Evolutionary conservation across 2,888 invertebrate genomes (phyloP), one percentile per base, ranked within the genome.

Genomic region (Muschampia plurimacula): DNA sequence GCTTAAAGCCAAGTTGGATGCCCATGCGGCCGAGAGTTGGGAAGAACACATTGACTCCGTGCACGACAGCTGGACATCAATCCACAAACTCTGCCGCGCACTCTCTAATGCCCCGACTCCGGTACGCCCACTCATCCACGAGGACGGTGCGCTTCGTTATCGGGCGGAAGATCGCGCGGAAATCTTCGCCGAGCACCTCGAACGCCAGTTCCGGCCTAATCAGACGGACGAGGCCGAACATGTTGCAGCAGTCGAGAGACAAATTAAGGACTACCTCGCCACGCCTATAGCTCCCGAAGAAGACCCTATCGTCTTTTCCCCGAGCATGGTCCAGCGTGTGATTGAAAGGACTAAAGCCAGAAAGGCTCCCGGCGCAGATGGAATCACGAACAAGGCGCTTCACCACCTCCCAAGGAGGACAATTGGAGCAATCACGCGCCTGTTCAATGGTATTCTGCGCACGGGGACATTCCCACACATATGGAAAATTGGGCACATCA

Each of bases 151-250:
- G 6, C 66, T 55, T 0, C 4, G 69, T 0, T 77, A 75, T 68
- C 9, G 49, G 7, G 74, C 75, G 2, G 60, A 36, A 36, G 75
- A 75, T 22, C 44, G 75, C 0, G 76, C 74, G 0, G 76, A 77
- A 10, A 76, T 76, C 32, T 59, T 77, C 32, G 76, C 75, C 4
- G 66, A 46, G 0, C 66, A 69, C 39, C 72, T 76, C 1, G 74
- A 75, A 44, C 13, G 15, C 12, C 75, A 69, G 69, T 69, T 69
- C 63, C 69, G 52, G 63, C 63, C 69, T 1, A 69, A 69, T 13
- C 68, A 62, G 3, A 36, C 44, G 4, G 15, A 60, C 10, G 46
- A 62, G 36, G 36, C 13, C n/a, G 66, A 67, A 8, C 55, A 67
- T 36, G 22, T 67, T 12, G 57, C 55, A 57, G 65, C 46, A 49